Evolutionary conservation across 2,888 invertebrate species (phyloP).

Genomic region (Caenorhabditis angaria): DNA sequence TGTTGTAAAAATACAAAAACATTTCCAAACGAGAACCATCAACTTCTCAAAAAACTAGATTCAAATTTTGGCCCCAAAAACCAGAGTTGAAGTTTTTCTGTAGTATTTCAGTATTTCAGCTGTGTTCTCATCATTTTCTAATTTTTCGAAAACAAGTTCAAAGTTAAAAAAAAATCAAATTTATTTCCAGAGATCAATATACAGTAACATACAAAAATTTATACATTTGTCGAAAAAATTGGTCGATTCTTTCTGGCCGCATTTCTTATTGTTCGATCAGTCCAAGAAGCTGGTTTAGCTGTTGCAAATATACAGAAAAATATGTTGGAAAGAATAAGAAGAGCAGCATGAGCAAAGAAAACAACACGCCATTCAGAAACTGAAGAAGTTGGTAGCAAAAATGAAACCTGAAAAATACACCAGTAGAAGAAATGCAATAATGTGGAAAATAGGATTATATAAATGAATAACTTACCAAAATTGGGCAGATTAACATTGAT

Average conservation of each 20-base stretch:
- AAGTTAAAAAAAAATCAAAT: too few species aligned
- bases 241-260: conserved; percentile 25
- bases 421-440: background rate
- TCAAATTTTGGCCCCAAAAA: too few species aligned
- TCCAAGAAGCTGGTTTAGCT: conserved; percentile 68
- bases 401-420: conserved; percentile 12
- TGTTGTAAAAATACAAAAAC: too few species aligned
- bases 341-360: conserved; percentile 63
- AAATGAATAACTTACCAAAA: conserved; percentile 52
- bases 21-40: too few species aligned
- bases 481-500: conserved; percentile 68
- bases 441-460: background rate
- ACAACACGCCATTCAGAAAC: conserved; percentile 62
- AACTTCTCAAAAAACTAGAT: too few species aligned
- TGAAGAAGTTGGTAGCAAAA: conserved; percentile 45
- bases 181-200: too few species aligned
- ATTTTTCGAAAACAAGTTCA: too few species aligned
- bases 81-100: too few species aligned
- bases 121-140: too few species aligned
- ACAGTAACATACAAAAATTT: background rate
- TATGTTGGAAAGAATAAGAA: conserved; percentile 60
- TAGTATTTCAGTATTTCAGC: too few species aligned
- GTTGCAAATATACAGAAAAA: conserved; percentile 67
- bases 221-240: background rate
- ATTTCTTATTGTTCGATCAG: conserved; percentile 40